A percentile compares a stretch with the other conserved stretches of the same genome.
phyloP scores from a whole-genome alignment of 2,113 vertebrate species.

The Oenanthe oenanthe region DNA sequence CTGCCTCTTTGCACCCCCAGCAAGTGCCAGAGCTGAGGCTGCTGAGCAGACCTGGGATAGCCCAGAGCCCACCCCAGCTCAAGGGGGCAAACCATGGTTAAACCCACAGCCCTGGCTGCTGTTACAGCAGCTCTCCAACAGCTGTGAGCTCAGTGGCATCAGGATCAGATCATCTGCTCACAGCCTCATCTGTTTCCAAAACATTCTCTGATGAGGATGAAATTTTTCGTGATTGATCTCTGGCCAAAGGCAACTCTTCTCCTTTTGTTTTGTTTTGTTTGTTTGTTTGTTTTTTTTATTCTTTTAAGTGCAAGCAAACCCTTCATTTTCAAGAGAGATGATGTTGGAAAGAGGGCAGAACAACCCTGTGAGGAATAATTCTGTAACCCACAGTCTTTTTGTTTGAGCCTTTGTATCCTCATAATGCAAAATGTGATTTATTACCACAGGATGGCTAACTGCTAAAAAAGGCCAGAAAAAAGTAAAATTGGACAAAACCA shows the following conservation, averaged over 20 bases:
- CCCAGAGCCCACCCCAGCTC: neutral
- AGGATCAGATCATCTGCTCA: conserved; percentile 37
- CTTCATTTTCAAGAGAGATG: neutral
- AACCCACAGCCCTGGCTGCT: neutral
- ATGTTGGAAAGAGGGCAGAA: neutral
- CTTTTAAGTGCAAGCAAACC: neutral
- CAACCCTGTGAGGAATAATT: neutral
- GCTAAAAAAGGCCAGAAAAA: neutral
- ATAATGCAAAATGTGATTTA: neutral
- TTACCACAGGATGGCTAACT: neutral
- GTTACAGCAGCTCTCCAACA: neutral
- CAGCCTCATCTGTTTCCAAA: conserved; percentile 33
- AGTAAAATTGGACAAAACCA: neutral
- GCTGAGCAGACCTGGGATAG: neutral
- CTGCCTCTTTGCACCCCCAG: neutral
- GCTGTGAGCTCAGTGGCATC: conserved; percentile 19
- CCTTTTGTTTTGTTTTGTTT: neutral
- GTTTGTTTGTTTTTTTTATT: neutral
- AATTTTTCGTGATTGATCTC: conserved; percentile 24
- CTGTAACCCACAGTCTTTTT: neutral
- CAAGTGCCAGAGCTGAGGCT: accelerated
- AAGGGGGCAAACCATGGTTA: neutral
- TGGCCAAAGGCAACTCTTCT: neutral
- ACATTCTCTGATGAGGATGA: conserved; percentile 2
- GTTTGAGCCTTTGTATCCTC: neutral